A percentile compares a stretch with the other conserved stretches of the same genome.
These are phyloP conservation scores for Cheirogaleus major DNA, from an alignment of 2,797 vertebrate species.

Conservation along the genomic window DNA sequence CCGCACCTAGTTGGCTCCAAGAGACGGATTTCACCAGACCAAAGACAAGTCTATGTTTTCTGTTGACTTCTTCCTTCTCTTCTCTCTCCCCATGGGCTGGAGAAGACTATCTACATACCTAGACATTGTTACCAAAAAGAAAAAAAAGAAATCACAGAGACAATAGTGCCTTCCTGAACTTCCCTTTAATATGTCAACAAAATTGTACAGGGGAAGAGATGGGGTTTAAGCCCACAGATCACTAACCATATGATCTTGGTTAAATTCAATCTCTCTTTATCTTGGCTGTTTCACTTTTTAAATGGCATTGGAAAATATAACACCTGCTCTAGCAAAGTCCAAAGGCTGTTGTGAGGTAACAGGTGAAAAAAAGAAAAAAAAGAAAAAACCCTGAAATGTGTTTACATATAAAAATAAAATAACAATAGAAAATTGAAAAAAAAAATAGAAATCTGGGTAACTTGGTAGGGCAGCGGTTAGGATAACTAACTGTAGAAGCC, in stretches of 20 bases:
- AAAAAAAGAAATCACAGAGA: background rate
- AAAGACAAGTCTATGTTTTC: background rate
- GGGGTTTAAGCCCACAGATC: background rate
- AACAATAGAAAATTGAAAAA: background rate
- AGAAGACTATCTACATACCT: background rate
- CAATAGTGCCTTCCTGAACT: background rate
- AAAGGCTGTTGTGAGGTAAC: background rate
- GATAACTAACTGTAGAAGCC: background rate
- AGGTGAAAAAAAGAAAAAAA: background rate
- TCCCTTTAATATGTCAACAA: background rate
- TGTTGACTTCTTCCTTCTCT: background rate
- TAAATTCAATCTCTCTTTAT: background rate
- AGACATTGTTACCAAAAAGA: background rate
- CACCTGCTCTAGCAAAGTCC: background rate
- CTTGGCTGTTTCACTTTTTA: constrained; percentile 6
- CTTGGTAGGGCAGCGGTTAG: background rate
- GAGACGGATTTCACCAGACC: background rate
- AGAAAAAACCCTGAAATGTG: background rate
- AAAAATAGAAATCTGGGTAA: background rate
- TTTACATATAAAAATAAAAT: background rate
- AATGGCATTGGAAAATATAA: background rate
- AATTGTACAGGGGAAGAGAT: background rate
- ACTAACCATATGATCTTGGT: background rate
- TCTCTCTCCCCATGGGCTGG: background rate
- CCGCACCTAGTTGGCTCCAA: background rate